phyloP scores from a whole-genome alignment of 2,888 invertebrate species.

The Sarcophaga caerulescens region DNA sequence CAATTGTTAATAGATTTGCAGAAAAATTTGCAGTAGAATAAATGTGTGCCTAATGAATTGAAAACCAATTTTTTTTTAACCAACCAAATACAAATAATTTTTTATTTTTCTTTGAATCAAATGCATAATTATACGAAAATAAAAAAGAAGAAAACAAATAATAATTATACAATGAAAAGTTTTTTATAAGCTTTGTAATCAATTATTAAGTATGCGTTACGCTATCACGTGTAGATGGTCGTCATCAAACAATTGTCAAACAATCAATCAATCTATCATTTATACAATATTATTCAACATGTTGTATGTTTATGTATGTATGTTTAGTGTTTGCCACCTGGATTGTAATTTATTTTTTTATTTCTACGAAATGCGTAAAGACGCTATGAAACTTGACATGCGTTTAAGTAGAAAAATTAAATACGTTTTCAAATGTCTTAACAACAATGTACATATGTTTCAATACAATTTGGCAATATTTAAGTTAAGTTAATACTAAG shows the following conservation, averaged over 20 bases:
- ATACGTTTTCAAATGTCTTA: neutral
- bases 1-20: no score
- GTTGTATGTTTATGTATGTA: no score
- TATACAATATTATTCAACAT: conserved; percentile 7
- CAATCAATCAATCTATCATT: neutral
- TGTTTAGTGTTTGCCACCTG: neutral
- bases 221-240: neutral
- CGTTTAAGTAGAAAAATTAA: conserved; percentile 46
- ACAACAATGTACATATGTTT: neutral
- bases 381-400: neutral
- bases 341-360: conserved; percentile 3
- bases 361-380: conserved; percentile 27
- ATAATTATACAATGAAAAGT: neutral
- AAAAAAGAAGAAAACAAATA: neutral
- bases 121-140: no score
- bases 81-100: no score
- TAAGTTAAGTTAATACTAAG: no score
- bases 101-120: no score
- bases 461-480: no score
- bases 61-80: no score
- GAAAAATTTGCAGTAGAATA: no score
- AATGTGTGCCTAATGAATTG: no score
- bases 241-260: conserved; percentile 4
- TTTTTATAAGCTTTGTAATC: neutral
- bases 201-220: conserved; percentile 17